Conservation (phyloP, 2,113 vertebrate genomes). For the Sitta europaea region DNA sequence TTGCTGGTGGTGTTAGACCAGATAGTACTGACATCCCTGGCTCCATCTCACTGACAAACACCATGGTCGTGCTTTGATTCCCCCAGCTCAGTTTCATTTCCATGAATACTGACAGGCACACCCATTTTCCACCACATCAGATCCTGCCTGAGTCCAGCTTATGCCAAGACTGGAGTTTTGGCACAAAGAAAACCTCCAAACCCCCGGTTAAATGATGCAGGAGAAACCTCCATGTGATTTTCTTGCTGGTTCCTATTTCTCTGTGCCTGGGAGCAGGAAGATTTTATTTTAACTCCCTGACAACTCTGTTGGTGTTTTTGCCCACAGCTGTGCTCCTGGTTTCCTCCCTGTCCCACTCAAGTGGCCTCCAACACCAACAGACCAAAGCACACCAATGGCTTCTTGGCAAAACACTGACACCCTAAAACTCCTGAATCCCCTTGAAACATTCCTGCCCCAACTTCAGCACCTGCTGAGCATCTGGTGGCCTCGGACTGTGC, state of each 20-base stretch:
- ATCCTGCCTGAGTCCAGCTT: neutral
- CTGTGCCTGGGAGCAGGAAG: neutral
- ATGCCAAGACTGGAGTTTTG: neutral
- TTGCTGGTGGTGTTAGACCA: neutral
- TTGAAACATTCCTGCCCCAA: neutral
- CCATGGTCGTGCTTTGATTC: rapidly evolving
- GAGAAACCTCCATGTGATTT: neutral
- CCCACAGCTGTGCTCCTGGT: neutral
- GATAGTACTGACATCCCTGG: neutral
- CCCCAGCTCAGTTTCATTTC: neutral
- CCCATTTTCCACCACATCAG: neutral
- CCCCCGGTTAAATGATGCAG: rapidly evolving
- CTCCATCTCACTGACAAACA: neutral
- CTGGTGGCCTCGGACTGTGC: neutral
- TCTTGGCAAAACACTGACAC: neutral
- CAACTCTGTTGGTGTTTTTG: neutral
- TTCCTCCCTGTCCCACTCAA: neutral
- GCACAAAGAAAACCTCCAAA: neutral
- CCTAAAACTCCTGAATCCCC: neutral
- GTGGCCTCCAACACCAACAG: neutral
- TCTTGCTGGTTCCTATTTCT: neutral
- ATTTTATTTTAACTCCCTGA: neutral
- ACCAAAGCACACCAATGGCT: rapidly evolving
- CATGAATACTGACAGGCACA: neutral
- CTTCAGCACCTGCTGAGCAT: neutral